Evolutionary conservation across 2,797 vertebrate genomes (phyloP).

Genomic region (Tenualosa thibaudeaui): DNA sequence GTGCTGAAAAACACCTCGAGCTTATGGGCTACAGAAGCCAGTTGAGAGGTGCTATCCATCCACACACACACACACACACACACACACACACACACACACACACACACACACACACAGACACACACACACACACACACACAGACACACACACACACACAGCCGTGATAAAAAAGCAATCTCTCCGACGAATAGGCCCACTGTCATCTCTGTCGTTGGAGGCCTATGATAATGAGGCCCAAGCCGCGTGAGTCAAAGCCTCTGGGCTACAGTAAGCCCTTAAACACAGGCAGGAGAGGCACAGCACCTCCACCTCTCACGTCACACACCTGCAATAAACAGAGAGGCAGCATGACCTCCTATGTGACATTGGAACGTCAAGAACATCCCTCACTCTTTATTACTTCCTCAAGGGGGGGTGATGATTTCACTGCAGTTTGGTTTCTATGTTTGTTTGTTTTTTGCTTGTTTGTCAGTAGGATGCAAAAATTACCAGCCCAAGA

Average conservation of each 20-base stretch:
- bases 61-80: not conserved
- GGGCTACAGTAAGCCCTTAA: slow-evolving; percentile 3
- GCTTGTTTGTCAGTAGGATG: too few species aligned
- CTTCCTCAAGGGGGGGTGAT: too few species aligned
- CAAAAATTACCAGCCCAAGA: too few species aligned
- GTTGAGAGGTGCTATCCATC: not conserved
- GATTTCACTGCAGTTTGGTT: too few species aligned
- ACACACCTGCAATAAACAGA: not conserved
- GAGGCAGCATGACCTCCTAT: not conserved
- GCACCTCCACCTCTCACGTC: not conserved
- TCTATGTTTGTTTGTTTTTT: too few species aligned
- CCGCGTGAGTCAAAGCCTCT: not conserved
- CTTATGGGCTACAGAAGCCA: not conserved
- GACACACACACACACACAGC: not conserved
- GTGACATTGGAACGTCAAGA: not conserved
- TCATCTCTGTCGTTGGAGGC: not conserved
- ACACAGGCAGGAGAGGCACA: not conserved
- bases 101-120: not conserved
- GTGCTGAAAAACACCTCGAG: not conserved
- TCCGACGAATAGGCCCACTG: not conserved
- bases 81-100: not conserved
- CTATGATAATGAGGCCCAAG: not conserved
- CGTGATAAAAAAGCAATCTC: not conserved
- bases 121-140: not conserved
- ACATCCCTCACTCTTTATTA: not conserved